phyloP scores from a whole-genome alignment of 2,113 vertebrate genomes.

The Pseudorasbora parva region DNA sequence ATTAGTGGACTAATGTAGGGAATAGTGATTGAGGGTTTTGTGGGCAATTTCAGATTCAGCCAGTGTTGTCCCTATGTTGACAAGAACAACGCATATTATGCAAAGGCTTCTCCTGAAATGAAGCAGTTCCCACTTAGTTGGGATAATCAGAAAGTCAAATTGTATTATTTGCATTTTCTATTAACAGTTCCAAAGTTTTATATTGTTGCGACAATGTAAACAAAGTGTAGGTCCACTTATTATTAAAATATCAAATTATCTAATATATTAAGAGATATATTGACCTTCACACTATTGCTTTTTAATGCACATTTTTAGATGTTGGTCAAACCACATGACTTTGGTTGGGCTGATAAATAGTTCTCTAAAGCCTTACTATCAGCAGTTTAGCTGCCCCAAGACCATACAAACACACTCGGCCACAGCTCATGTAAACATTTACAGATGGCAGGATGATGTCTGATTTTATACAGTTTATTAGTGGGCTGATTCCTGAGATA shows the following conservation, averaged over 20 bases:
- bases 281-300: neutral
- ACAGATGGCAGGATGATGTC: neutral
- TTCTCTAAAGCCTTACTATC: neutral
- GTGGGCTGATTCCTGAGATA: constrained; percentile 5
- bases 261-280: neutral
- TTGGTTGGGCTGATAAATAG: neutral
- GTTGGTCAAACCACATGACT: neutral
- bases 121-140: no score
- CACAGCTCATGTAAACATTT: neutral
- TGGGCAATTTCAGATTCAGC: no score
- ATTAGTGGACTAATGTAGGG: no score
- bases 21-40: no score
- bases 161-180: no score
- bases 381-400: neutral
- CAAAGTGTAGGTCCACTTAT: no score
- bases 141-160: no score
- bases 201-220: no score
- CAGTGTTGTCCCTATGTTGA: no score
- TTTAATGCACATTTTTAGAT: neutral
- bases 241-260: neutral
- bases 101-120: no score
- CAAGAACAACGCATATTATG: no score
- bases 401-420: neutral
- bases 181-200: no score
- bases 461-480: neutral